Conservation (phyloP, 2,888 invertebrate species). For the Pachydiplax longipennis region DNA sequence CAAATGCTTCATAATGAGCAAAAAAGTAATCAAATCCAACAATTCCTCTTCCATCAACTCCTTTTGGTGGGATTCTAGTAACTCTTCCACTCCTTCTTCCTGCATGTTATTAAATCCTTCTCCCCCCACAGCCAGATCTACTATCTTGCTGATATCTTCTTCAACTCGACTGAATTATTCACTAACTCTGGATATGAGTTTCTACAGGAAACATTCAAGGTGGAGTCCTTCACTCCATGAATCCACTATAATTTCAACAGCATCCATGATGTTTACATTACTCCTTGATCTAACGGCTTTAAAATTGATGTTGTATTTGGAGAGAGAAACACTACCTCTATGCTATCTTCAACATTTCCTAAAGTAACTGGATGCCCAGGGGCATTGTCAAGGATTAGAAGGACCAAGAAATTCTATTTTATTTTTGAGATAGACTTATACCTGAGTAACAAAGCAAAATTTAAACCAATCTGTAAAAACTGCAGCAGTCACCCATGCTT, state of each 20-base stretch:
- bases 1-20: too few species aligned
- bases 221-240: neutral
- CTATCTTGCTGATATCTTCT: too few species aligned
- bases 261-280: neutral
- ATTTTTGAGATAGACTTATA: neutral
- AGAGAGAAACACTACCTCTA: neutral
- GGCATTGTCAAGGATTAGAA: neutral
- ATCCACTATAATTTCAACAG: neutral
- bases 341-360: neutral
- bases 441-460: neutral
- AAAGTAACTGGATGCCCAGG: neutral
- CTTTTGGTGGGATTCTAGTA: too few species aligned
- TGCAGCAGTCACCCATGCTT: neutral
- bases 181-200: too few species aligned
- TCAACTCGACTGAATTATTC: too few species aligned
- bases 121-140: too few species aligned
- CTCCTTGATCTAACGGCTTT: neutral
- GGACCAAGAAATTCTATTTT: too few species aligned
- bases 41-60: too few species aligned
- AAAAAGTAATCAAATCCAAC: too few species aligned
- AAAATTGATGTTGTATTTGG: neutral
- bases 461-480: neutral
- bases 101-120: too few species aligned
- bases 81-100: too few species aligned
- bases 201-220: neutral